Conservation (phyloP, 2,888 invertebrate genomes). For the Caenorhabditis wallacei region DNA sequence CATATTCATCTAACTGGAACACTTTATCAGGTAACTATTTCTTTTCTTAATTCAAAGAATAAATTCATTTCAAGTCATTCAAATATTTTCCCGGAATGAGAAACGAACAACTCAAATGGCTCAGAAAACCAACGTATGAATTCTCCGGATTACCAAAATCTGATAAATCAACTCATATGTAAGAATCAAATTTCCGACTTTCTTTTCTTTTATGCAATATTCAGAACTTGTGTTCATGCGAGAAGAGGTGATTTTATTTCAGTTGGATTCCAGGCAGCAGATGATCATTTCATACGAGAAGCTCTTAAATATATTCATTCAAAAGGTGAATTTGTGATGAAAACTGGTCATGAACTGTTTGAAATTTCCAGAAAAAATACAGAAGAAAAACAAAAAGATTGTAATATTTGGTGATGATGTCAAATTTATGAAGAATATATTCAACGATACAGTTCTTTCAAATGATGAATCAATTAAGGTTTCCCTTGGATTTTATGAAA, state of each 20-base stretch:
- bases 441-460: neutral
- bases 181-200: too few species aligned
- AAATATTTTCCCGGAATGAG: constrained; percentile 2
- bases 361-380: neutral
- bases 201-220: neutral
- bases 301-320: neutral
- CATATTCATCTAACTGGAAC: neutral
- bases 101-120: neutral
- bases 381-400: neutral
- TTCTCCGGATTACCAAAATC: constrained; percentile 6
- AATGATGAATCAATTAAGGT: neutral
- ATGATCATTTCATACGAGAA: constrained; percentile 6
- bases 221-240: constrained; percentile 5
- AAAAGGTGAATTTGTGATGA: too few species aligned
- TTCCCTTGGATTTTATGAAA: neutral
- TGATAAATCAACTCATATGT: neutral
- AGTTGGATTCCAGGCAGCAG: neutral
- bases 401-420: constrained; percentile 6
- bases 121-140: neutral
- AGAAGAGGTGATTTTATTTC: neutral
- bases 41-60: neutral
- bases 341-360: too few species aligned
- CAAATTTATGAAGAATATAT: constrained; percentile 9
- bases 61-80: neutral
- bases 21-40: constrained; percentile 1